These are phyloP conservation scores for Pyralis farinalis DNA, from an alignment of 2,888 invertebrate species.

Conservation along the genomic window DNA sequence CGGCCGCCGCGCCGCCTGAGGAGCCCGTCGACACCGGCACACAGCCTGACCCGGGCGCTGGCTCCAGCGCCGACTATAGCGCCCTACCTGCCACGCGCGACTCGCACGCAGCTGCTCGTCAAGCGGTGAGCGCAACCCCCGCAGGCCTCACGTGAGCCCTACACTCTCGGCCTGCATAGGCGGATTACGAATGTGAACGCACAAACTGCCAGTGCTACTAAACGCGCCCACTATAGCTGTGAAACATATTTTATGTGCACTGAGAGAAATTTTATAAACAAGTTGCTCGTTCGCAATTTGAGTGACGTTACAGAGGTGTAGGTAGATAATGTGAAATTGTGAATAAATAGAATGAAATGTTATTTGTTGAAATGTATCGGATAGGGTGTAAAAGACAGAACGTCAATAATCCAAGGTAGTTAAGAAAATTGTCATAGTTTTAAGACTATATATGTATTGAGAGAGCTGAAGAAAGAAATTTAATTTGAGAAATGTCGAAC, in stretches of 20 bases:
- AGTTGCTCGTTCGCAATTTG: conserved; percentile 40
- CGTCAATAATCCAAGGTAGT: conserved; percentile 49
- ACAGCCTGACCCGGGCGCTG: conserved; percentile 18
- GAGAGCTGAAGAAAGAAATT: conserved; percentile 47
- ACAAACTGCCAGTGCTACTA: conserved; percentile 25
- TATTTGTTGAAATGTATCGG: conserved; percentile 66
- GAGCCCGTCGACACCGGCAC: conserved; percentile 51
- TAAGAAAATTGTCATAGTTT: conserved; percentile 29
- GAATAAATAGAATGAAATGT: conserved; percentile 64
- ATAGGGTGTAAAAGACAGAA: conserved; percentile 55
- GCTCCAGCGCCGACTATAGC: conserved; percentile 22
- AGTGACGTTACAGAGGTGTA: conserved; percentile 54
- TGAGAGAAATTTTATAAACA: conserved; percentile 43
- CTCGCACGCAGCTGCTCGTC: conserved; percentile 14
- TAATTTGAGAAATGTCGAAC: conserved; percentile 27
- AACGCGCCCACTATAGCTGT: conserved; percentile 22
- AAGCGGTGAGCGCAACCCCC: conserved; percentile 34
- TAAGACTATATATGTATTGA: conserved; percentile 25
- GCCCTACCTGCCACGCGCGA: conserved; percentile 22
- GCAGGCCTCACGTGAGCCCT: conserved; percentile 43
- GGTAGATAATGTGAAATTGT: conserved; percentile 71
- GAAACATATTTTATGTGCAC: conserved; percentile 39
- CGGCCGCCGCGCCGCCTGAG: conserved; percentile 71
- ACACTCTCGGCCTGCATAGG: conserved; percentile 17
- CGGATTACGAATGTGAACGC: conserved; percentile 29